A percentile compares a stretch with the other conserved stretches of the same genome.
These are phyloP conservation scores for Calcarius lapponicus DNA, from an alignment of 2,797 vertebrate species.

Conservation along the genomic window DNA sequence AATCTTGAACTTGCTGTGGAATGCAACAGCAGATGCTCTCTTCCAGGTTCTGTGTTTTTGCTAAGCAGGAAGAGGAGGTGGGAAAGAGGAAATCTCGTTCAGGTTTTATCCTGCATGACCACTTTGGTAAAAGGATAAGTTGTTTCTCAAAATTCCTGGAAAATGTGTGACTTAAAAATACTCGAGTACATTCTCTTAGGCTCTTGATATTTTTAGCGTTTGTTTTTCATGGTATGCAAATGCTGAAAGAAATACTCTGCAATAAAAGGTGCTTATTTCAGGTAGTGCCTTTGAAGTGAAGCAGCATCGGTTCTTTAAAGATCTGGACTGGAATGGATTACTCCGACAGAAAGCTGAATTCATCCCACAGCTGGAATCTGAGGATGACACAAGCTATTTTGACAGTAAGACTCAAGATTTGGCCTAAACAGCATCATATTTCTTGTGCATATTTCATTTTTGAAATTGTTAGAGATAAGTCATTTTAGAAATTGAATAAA, in stretches of 20 bases:
- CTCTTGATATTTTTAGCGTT: background rate
- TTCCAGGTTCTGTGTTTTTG: background rate
- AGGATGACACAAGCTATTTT: constrained; percentile 98
- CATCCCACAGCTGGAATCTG: constrained; percentile 95
- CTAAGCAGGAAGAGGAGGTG: background rate
- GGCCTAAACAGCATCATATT: background rate
- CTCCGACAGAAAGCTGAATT: constrained; percentile 98
- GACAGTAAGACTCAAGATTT: constrained; percentile 83
- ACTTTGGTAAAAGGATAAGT: background rate
- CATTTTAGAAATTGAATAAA: background rate
- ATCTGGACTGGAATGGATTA: constrained; percentile 95
- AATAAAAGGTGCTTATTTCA: constrained; percentile 68
- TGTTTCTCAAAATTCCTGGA: constrained; percentile 14
- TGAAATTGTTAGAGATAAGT: background rate
- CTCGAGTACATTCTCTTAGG: background rate
- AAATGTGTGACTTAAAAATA: background rate
- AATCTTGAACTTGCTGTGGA: background rate
- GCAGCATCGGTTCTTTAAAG: constrained; percentile 91
- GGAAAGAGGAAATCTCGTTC: background rate
- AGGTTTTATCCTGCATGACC: constrained; percentile 6
- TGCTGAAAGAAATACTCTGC: background rate
- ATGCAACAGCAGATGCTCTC: background rate
- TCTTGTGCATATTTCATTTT: background rate
- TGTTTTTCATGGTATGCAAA: background rate
- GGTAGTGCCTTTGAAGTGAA: constrained; percentile 95